phyloP scores from a whole-genome alignment of 2,888 invertebrate species.

The Protodeltote pygarga region DNA sequence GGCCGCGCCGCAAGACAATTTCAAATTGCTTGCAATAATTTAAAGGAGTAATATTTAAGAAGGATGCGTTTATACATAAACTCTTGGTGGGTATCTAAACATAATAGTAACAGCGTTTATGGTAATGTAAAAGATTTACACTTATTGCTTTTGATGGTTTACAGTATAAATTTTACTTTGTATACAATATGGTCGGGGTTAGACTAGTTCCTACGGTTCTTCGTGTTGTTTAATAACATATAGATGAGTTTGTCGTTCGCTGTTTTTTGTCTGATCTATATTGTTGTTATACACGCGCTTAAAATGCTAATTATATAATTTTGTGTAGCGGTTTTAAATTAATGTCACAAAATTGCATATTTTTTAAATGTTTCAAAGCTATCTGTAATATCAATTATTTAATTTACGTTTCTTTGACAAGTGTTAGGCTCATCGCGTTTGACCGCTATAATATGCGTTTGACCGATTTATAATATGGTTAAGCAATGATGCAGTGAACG shows the following conservation, averaged over 20 bases:
- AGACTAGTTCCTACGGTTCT: slow-evolving; percentile 29
- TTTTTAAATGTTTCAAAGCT: too few relatives aligned
- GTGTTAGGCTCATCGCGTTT: too few relatives aligned
- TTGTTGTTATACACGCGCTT: slow-evolving; percentile 10
- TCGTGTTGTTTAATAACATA: slow-evolving; percentile 34
- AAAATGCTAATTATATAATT: too few relatives aligned
- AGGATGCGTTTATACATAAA: slow-evolving; percentile 75
- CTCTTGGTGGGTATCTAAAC: slow-evolving; percentile 59
- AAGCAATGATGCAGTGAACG: too few relatives aligned
- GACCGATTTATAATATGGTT: too few relatives aligned
- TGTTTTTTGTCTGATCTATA: slow-evolving; percentile 23
- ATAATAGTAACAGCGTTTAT: slow-evolving; percentile 73
- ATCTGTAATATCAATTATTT: too few relatives aligned
- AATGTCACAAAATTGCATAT: too few relatives aligned
- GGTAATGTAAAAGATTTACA: slow-evolving; percentile 70
- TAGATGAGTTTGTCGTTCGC: slow-evolving; percentile 16
- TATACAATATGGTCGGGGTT: slow-evolving; percentile 46
- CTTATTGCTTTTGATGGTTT: slow-evolving; percentile 68
- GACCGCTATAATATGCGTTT: too few relatives aligned
- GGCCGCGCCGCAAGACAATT: slow-evolving; percentile 72
- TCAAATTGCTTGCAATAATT: slow-evolving; percentile 76
- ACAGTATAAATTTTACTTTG: slow-evolving; percentile 45
- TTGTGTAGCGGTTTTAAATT: too few relatives aligned
- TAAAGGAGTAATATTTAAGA: slow-evolving; percentile 67
- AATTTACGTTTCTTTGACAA: too few relatives aligned